Evolutionary conservation across 2,113 vertebrate species (phyloP), one percentile per base, ranked within the genome.

Genomic region (Cnemophilus loriae): DNA sequence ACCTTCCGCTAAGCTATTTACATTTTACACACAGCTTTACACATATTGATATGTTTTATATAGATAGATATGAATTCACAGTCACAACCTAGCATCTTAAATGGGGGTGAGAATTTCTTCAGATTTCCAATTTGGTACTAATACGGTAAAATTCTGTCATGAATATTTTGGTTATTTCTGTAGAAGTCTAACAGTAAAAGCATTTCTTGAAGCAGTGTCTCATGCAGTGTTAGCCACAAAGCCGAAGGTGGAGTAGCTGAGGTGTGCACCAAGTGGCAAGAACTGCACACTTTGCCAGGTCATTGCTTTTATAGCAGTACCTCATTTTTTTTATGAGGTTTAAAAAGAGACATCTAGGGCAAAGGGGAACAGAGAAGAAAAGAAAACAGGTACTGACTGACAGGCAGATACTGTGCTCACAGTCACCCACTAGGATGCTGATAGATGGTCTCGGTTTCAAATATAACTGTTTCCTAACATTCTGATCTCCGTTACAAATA

Each of bases 301-400:
- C 75, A 65, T 35, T 88, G 84, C 59, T 86, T 93, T 95, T 87
- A 90, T 21, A 83, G 84, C 59, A 77, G 33, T 30, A 28, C 17
- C 81, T 91, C 46, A 47, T 93, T 93, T 94, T 93, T 94, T 96
- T 91, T 87, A 85, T 37, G 26, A 75, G 37, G 37, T 80, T 85
- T 93, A 59, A 80, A 93, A 88, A 88, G 64, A 93, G 76, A 94
- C 60, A 79, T 65, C 49, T 53, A 69, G 47, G 75, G 33, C 60
- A 87, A 94, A 92, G 71, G 67, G 67, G 49, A 93, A 74, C 7
- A 76, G 53, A 85, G 53, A 56, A 69, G 27, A 82, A 30, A 68
- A 78, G 23, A 75, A 19, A 90, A 79, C 32, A 84, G 64, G 67
- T 30, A 77, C 27, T 88, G 81, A 83, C 19, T 86, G 81, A 87